These are phyloP conservation scores for Micronycteris hirsuta DNA, from an alignment of 2,113 vertebrate genomes.

Conservation along the genomic window DNA sequence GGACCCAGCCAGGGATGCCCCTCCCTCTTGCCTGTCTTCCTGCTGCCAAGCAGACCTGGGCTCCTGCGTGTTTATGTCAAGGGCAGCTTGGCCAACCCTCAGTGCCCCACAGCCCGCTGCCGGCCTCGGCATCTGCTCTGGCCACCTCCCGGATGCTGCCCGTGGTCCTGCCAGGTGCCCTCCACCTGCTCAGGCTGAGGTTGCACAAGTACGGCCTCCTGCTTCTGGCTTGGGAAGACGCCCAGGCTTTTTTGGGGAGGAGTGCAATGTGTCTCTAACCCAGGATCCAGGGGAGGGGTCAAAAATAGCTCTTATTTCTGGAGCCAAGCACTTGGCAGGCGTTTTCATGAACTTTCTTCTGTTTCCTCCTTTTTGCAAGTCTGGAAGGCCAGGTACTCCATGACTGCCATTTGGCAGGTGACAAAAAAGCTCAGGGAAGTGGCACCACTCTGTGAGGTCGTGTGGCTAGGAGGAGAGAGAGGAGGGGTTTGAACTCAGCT, in stretches of 20 bases:
- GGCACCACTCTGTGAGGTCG: neutral
- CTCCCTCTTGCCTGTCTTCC: neutral
- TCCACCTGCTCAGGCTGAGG: neutral
- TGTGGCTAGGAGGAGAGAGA: neutral
- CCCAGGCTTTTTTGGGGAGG: neutral
- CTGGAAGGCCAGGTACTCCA: neutral
- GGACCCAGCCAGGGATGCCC: neutral
- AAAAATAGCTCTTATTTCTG: neutral
- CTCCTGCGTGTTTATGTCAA: neutral
- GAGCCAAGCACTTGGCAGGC: neutral
- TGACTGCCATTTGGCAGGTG: neutral
- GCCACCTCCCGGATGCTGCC: neutral
- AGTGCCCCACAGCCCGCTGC: neutral
- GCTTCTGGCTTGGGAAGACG: neutral
- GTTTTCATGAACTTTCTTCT: neutral
- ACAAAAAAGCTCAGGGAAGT: neutral
- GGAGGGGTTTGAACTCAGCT: neutral
- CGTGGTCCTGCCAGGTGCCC: neutral
- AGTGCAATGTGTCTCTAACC: neutral
- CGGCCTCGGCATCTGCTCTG: slow-evolving; percentile 8
- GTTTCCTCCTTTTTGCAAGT: neutral
- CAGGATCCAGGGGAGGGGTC: neutral
- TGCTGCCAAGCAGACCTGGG: neutral
- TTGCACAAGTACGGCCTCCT: neutral
- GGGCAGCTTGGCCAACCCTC: neutral